phyloP scores from a whole-genome alignment of 2,888 invertebrate species.

The Cheilosia variabilis region DNA sequence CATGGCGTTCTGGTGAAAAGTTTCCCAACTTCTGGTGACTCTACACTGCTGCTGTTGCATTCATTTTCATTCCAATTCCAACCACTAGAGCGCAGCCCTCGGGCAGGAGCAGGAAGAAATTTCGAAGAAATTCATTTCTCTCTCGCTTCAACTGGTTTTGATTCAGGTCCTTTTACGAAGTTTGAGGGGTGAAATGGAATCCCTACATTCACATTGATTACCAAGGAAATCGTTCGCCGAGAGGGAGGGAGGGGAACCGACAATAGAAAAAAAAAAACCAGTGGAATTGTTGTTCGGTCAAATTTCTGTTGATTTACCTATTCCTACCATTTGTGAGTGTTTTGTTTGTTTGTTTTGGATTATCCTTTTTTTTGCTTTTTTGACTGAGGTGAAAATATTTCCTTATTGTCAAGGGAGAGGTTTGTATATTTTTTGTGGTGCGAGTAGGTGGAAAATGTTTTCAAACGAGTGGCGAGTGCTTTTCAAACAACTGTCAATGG shows the following conservation, averaged over 20 bases:
- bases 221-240: slow-evolving; percentile 8
- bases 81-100: not conserved
- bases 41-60: slow-evolving; percentile 31
- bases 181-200: not conserved
- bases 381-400: not conserved
- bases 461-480: not conserved
- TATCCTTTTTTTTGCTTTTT: slow-evolving; percentile 9
- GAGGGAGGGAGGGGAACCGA: not conserved
- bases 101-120: slow-evolving; percentile 6
- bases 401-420: not conserved
- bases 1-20: slow-evolving; percentile 17
- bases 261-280: not conserved
- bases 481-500: slow-evolving; percentile 20
- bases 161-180: not conserved
- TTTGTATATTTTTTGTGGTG: not conserved
- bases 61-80: slow-evolving; percentile 32
- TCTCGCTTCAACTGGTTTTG: not conserved
- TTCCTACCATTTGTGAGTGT: slow-evolving; percentile 8
- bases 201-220: slow-evolving; percentile 3
- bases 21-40: slow-evolving; percentile 30
- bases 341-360: slow-evolving; percentile 19
- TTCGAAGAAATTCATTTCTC: slow-evolving; percentile 34
- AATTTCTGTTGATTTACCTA: slow-evolving; percentile 43
- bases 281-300: slow-evolving; percentile 29
- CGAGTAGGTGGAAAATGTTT: not conserved